Base-by-base conservation (phyloP, 2,888 invertebrate species). In the Megaustenia siamemsis region DNA sequence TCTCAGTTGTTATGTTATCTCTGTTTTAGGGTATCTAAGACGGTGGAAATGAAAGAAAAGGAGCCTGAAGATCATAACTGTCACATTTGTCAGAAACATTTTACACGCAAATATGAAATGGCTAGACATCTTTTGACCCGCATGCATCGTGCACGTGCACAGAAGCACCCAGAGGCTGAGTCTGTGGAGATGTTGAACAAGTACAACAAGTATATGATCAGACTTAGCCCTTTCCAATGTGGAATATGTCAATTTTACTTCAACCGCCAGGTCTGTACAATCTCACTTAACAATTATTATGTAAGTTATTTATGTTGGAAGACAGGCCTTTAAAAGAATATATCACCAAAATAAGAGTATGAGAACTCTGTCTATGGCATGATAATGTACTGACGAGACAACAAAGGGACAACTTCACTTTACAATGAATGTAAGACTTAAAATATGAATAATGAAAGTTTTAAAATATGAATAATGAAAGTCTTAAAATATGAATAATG, bases 201-300 rank as follows among this genome's bases (percentile, higher is more conserved):
- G 81, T 96, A 97, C 93, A 97, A 97, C 92, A 95, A 95, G 87
- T 96, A 96, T 85, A 96, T 98, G 87, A 96, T 97, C 10, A 95
- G 96, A 85, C 97, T 97, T 90, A 96, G 97, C 75, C 97, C 97
- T 0, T 98, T 96, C 92, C 97, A 97, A 93, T 98, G 98, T 92
- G 96, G 96, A 68, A 95, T 96, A 24, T 98, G 98, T 93, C 96
- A 96, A 84, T 98, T 97, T 94, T 98, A 97, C 93, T 96, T 97
- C 89, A 97, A 97, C 93, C 87, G 86, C 68, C 78, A 83, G 63
- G 68, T 84, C 12, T 40, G 79, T 66, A 35, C n/a, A n/a, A n/a
- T n/a, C n/a, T n/a, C n/a, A n/a, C n/a, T n/a, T n/a, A n/a, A n/a
- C n/a, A n/a, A n/a, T n/a, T n/a, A n/a, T n/a, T n/a, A n/a, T n/a